Conservation (phyloP, 2,888 invertebrate genomes). For the Dicranocentrus wangi region DNA sequence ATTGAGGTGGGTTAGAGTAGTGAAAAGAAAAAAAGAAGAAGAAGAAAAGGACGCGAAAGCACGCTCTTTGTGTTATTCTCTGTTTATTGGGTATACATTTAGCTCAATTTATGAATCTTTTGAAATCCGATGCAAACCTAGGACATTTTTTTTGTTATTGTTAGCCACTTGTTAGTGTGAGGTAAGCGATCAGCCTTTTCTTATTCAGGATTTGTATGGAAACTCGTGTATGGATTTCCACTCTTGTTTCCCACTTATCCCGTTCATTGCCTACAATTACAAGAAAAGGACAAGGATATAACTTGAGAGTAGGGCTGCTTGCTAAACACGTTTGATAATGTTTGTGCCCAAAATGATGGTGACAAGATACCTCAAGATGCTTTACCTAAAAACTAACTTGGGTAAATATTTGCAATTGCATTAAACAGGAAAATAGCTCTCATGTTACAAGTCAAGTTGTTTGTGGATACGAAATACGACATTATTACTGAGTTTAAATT, state of each 20-base stretch:
- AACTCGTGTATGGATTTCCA: constrained; percentile 61
- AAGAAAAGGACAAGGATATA: neutral
- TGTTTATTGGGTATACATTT: constrained; percentile 54
- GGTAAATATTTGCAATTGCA: constrained; percentile 28
- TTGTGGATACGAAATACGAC: too few species aligned
- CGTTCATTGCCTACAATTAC: constrained; percentile 60
- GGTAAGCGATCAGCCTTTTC: constrained; percentile 66
- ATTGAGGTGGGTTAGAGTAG: too few species aligned
- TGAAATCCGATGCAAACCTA: constrained; percentile 32
- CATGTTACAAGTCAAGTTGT: constrained; percentile 38
- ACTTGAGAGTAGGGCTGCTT: neutral
- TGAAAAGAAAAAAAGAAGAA: constrained; percentile 16
- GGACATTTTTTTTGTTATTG: constrained; percentile 52
- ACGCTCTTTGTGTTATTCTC: constrained; percentile 27
- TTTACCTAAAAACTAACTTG: constrained; percentile 27
- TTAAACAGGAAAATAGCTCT: constrained; percentile 20
- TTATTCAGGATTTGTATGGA: constrained; percentile 50
- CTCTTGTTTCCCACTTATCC: constrained; percentile 65
- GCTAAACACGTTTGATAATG: constrained; percentile 29
- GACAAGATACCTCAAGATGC: constrained; percentile 43
- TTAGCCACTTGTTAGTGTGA: constrained; percentile 69
- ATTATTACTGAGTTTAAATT: too few species aligned
- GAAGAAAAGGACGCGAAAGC: constrained; percentile 23
- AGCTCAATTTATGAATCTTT: constrained; percentile 55
- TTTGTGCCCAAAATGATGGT: constrained; percentile 41